Evolutionary conservation across 1,140 invertebrate species (phyloP), one percentile per base, ranked within the genome.

Genomic region (Gerris buenoi): DNA sequence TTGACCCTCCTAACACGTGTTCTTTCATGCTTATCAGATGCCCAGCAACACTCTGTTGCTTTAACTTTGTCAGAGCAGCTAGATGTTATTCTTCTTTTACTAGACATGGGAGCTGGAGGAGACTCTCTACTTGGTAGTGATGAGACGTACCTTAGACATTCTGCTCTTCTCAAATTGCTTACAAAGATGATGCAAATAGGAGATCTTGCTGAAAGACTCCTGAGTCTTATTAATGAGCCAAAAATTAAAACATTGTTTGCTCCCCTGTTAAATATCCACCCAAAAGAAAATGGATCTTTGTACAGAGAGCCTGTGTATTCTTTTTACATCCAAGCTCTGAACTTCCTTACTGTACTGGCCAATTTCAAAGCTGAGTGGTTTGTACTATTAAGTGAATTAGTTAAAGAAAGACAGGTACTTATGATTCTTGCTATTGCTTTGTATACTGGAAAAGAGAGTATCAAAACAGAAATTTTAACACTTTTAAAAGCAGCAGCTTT

Each of bases 351-450:
- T 15, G 77, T 80, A 71, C 72, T 83, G 29, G 76, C 76, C 3
- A 68, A 74, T 28, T 74, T 78, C 65, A 74, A 79, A 73, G 72
- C 75, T 0, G 70, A 75, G 46, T 83, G 81, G 81, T 67, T 78
- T 25, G 74, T 77, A 22, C 68, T 81, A 15, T 79, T 79, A 66
- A 72, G 74, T 15, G 76, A 80, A 66, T 68, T 83, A 18, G 72
- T 82, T 58, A 70, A 76, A 66, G 76, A 76, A 3, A 79, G 76
- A 70, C 77, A 80, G 72, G 77, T 82, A 14, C 80, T 82, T 70
- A 79, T 79, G 73, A 74, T 80, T 13, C 74, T 84, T 29, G 81
- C 82, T 5, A 71, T 79, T 57, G 79, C 78, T 15, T 73, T 84
- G 15, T 82, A 78, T 69, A 76, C 73, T 2, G 78, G 81, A 14